Base-by-base conservation (phyloP, 1,140 invertebrate species). In the Battus philenor region DNA sequence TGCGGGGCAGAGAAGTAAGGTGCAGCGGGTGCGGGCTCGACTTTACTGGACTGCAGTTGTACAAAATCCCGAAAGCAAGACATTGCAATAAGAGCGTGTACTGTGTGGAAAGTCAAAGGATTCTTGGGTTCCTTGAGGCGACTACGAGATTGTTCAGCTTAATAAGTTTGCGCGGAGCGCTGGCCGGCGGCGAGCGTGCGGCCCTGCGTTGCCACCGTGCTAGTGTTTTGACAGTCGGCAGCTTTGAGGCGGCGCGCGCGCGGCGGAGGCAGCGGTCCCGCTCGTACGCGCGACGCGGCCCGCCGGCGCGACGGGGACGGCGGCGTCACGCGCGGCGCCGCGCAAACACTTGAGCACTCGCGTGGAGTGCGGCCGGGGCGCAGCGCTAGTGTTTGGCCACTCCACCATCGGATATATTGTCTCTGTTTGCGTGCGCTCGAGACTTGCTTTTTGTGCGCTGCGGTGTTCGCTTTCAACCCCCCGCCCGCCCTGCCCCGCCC, bases 201-300 rank as follows among this genome's bases (percentile, higher is more conserved):
- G 49, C 62, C 49, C 71, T 78, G 77, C 20, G 72, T 78, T 74
- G 68, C 77, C 77, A 81, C 77, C 77, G 76, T 78, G 74, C 58
- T 63, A 76, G 77, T 78, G 72, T 81, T 78, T 72, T 72, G 67
- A 76, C 70, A 72, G 77, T 75, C 77, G 77, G 77, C 74, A 63
- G 72, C 74, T 81, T 80, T 78, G 71, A 76, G 50, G 59, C 59
- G 27, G 63, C 61, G 68, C 59, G 50, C 33, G 57, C 65, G 50
- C 59, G 61, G 39, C 34, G 59, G 43, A 53, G 30, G 17, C 16
- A 12, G 7, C 10, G 30, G 12, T 0, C 46, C 38, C 7, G 74
- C 68, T 36, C 61, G n/a, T n/a, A n/a, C n/a, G n/a, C n/a, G n/a
- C n/a, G n/a, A n/a, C n/a, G n/a, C 32, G 9, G 59, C 4, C 15